Conservation (phyloP, 92 coral and sea anemone genomes). For the Palythoa grandis region DNA sequence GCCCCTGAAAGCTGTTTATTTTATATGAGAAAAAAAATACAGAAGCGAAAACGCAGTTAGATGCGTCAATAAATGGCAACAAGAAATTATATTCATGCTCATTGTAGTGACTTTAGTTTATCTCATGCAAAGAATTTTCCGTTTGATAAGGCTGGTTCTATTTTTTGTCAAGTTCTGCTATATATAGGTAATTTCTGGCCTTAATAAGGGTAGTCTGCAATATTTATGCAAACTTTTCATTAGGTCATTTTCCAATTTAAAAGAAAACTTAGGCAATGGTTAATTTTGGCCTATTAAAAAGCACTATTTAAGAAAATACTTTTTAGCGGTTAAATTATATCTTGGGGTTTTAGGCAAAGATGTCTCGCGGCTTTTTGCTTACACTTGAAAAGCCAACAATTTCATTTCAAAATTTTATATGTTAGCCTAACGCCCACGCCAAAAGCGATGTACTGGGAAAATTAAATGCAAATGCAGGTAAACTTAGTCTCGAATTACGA, state of each 20-base stretch:
- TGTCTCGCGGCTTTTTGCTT: slow-evolving; percentile 37
- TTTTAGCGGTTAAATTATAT: slow-evolving; percentile 5
- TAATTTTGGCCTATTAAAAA: slow-evolving; percentile 15
- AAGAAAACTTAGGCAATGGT: background rate
- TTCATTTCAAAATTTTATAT: slow-evolving; percentile 8
- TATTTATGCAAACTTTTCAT: slow-evolving; percentile 9
- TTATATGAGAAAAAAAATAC: background rate
- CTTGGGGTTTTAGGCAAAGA: background rate
- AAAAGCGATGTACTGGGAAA: background rate
- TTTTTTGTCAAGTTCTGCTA: background rate
- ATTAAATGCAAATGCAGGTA: slow-evolving; percentile 27
- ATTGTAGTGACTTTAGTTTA: background rate
- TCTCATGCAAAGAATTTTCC: background rate
- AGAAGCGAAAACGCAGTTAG: background rate
- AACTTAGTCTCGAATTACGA: background rate
- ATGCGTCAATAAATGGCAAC: background rate
- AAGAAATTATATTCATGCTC: background rate
- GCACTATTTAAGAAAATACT: background rate
- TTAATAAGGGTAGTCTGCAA: slow-evolving; percentile 26
- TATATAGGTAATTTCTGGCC: background rate
- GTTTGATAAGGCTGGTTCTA: slow-evolving; percentile 10
- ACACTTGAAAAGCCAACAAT: slow-evolving; percentile 23
- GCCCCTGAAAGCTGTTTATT: slow-evolving; percentile 19
- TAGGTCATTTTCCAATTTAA: background rate
- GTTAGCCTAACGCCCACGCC: slow-evolving; percentile 21